Conservation (phyloP, 23 tunicate genomes). For the Phallusia fumigata region DNA sequence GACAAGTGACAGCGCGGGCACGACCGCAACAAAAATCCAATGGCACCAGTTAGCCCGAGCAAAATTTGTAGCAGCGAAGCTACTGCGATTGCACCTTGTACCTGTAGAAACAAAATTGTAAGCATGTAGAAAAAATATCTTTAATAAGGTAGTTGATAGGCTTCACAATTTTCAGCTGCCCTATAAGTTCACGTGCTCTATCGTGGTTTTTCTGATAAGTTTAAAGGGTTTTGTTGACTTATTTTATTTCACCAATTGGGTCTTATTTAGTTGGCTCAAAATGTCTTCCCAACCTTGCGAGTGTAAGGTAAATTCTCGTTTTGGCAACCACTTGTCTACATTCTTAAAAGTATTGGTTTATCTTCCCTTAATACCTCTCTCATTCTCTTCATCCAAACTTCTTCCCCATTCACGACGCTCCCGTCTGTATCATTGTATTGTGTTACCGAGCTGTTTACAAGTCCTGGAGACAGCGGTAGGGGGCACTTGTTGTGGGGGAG, state of each 20-base stretch:
- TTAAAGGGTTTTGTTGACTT: too few relatives aligned
- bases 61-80: constrained; percentile 63
- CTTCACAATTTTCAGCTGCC: too few relatives aligned
- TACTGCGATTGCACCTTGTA: constrained; percentile 82
- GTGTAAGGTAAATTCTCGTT: too few relatives aligned
- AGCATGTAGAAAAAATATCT: too few relatives aligned
- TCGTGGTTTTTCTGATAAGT: too few relatives aligned
- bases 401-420: constrained; percentile 45
- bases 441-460: constrained; percentile 17
- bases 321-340: too few relatives aligned
- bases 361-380: constrained; percentile 41
- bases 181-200: too few relatives aligned
- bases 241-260: too few relatives aligned
- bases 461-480: constrained; percentile 20
- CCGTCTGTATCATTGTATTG: constrained; percentile 71
- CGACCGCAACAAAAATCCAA: constrained; percentile 69
- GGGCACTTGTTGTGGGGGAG: constrained; percentile 74
- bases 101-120: constrained; percentile 17
- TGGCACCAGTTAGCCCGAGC: constrained; percentile 54
- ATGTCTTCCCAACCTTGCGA: too few relatives aligned
- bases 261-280: too few relatives aligned
- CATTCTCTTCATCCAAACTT: constrained; percentile 78
- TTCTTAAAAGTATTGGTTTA: too few relatives aligned
- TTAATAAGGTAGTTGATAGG: too few relatives aligned
- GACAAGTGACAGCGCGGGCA: constrained; percentile 62